Conservation (phyloP, 1,140 invertebrate genomes). For the Drosophila jambulina region DNA sequence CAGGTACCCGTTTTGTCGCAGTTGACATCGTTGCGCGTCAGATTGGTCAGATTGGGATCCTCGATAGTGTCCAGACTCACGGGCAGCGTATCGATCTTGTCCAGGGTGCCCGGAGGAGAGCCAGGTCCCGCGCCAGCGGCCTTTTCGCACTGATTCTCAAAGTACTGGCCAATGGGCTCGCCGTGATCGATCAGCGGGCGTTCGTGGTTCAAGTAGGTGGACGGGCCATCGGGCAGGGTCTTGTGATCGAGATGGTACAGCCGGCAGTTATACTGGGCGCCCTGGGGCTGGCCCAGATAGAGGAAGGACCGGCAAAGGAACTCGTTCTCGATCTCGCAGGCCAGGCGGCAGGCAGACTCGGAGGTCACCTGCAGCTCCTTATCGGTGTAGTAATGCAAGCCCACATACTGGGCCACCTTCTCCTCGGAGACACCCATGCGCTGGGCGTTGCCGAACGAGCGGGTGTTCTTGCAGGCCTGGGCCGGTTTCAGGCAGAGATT, state of each 20-base stretch:
- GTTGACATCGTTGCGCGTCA: slow-evolving; percentile 92
- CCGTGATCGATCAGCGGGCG: slow-evolving; percentile 96
- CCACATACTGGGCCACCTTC: slow-evolving; percentile 95
- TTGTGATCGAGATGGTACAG: slow-evolving; percentile 97
- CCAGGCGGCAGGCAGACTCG: slow-evolving; percentile 93
- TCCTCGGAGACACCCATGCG: slow-evolving; percentile 95
- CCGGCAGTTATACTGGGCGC: slow-evolving; percentile 94
- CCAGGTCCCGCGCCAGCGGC: slow-evolving; percentile 78
- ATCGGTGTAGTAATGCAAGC: slow-evolving; percentile 96
- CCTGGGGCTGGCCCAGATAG: slow-evolving; percentile 91
- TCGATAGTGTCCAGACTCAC: slow-evolving; percentile 90
- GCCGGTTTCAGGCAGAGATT: slow-evolving; percentile 96
- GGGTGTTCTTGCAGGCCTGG: slow-evolving; percentile 92
- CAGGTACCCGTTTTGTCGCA: slow-evolving; percentile 98
- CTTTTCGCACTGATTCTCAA: slow-evolving; percentile 94
- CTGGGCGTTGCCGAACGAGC: slow-evolving; percentile 90
- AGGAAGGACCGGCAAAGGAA: slow-evolving; percentile 96
- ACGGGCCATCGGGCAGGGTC: slow-evolving; percentile 95
- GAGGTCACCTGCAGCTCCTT: slow-evolving; percentile 95
- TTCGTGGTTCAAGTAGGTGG: slow-evolving; percentile 94
- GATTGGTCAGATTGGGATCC: slow-evolving; percentile 89
- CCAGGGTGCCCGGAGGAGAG: slow-evolving; percentile 60
- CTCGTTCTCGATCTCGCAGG: slow-evolving; percentile 96
- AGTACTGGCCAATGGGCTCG: slow-evolving; percentile 94
- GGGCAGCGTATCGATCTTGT: slow-evolving; percentile 87